Evolutionary conservation across 30 jellyfish, hydroid and myxozoan genomes (phyloP).

Genomic region (Chrysaora quinquecirrha): DNA sequence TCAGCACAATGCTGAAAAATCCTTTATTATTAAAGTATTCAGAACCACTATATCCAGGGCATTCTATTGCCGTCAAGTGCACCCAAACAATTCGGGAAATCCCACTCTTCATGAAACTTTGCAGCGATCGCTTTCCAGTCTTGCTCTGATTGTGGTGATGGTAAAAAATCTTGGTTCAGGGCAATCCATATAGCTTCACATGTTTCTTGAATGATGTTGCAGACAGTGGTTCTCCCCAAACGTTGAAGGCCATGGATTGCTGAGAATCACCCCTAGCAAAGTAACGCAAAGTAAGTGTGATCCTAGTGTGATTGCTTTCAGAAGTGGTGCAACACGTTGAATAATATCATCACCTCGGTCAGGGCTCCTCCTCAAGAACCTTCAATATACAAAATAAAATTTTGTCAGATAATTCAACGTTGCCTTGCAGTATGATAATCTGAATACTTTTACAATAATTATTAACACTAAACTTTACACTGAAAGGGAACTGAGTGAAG

Average conservation of each 20-base stretch:
- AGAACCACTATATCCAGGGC: constrained; percentile 65
- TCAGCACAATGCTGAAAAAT: constrained; percentile 40
- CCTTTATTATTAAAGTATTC: constrained; percentile 44
- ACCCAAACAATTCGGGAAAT: constrained; percentile 69
- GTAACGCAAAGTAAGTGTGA: constrained; percentile 62
- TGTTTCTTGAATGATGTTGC: constrained; percentile 49
- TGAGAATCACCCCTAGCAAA: constrained; percentile 72
- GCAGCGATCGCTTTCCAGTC: constrained; percentile 70
- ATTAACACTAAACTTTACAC: too few species aligned
- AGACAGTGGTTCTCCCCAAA: constrained; percentile 52
- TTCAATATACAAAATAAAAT: not conserved
- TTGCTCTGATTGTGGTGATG: constrained; percentile 43
- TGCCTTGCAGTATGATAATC: not conserved
- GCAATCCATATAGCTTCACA: constrained; percentile 51
- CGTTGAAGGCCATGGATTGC: constrained; percentile 36
- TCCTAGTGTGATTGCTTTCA: too few species aligned
- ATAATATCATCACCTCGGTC: not conserved
- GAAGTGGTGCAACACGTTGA: not conserved
- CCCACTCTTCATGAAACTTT: constrained; percentile 58
- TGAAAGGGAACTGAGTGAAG: too few species aligned
- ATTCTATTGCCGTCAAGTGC: constrained; percentile 81
- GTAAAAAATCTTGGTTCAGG: constrained; percentile 3
- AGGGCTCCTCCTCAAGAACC: not conserved
- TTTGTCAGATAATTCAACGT: not conserved
- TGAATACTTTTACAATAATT: too few species aligned